Evolutionary conservation across 2,113 vertebrate genomes (phyloP), one percentile per base, ranked within the genome.

Genomic region (Dromaius novaehollandiae): DNA sequence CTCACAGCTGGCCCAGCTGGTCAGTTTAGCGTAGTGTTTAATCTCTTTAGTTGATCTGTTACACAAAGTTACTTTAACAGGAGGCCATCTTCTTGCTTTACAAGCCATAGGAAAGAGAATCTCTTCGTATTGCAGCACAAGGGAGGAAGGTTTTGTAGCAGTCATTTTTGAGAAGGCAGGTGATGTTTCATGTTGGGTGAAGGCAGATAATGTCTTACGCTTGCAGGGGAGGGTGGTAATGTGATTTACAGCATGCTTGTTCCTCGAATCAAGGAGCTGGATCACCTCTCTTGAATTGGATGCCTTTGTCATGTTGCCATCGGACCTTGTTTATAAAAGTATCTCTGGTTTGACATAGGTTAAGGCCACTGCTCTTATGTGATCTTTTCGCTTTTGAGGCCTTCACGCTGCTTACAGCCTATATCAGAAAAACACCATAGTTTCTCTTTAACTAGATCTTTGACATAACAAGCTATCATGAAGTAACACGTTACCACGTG

Each of bases 391-490:
- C 63, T 85, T 88, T 80, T 69, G 2, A 60, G 73, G 50, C 81
- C 86, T 95, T 93, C 69, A 50, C 73, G 75, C 80, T 90, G 60
- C 83, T 90, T 92, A 46, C 61, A 87, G 94, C 42, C 28, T 36
- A 13, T 71, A 1, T 82, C 83, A 82, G 76, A 92, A 81, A 64
- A 93, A 63, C 86, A 22, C 66, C 53, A 68, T 84, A 80, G n/a
- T 84, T 96, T 95, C 95, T 68, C 89, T 97, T 96, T 97, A 93
- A 90, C 95, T 95, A 90, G 81, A 76, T 94, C 84, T 92, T 90
- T 79, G 93, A 91, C 78, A 85, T 89, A 91, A 82, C 84, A 84
- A 95, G 68, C 84, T 82, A 56, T 85, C 89, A 10, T 92, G 74
- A 93, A 85, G 66, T 89, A 91, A 76, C 84, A 90, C 84, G 10